A percentile compares a stretch with the other conserved stretches of the same genome.
These are phyloP conservation scores for Phortica variegata DNA, from an alignment of 1,140 invertebrate genomes.

Conservation along the genomic window DNA sequence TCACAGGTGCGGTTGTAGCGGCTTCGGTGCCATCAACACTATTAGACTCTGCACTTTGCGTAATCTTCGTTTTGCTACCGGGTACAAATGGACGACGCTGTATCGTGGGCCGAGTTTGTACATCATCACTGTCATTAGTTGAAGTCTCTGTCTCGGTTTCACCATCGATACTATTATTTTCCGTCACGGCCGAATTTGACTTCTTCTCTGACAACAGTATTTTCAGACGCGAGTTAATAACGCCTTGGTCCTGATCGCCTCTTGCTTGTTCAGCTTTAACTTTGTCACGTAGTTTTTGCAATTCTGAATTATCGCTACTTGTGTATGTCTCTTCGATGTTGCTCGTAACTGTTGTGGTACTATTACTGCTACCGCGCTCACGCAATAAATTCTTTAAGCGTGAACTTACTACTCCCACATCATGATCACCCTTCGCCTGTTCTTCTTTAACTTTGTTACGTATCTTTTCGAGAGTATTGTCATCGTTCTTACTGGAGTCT, in stretches of 20 bases:
- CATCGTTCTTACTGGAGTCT: not conserved
- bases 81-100: conserved; percentile 1
- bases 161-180: not conserved
- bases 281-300: conserved; percentile 38
- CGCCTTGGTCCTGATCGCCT: conserved; percentile 30
- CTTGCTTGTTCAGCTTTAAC: conserved; percentile 35
- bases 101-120: not conserved
- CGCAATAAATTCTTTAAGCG: not conserved
- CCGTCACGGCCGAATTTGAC: too few species aligned
- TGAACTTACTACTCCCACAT: not conserved
- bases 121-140: not conserved
- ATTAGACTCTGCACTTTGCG: not conserved
- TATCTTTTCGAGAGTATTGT: conserved; percentile 1
- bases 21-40: not conserved
- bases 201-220: conserved; percentile 28
- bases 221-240: conserved; percentile 35
- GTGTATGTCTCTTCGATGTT: not conserved
- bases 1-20: not conserved
- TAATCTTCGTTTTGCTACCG: not conserved
- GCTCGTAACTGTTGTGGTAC: not conserved
- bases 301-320: conserved; percentile 21
- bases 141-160: not conserved
- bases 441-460: conserved; percentile 11
- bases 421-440: conserved; percentile 1
- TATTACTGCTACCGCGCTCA: not conserved